Evolutionary conservation across 2,113 vertebrate species (phyloP), one percentile per base, ranked within the genome.

Genomic region (Prolemur simus): DNA sequence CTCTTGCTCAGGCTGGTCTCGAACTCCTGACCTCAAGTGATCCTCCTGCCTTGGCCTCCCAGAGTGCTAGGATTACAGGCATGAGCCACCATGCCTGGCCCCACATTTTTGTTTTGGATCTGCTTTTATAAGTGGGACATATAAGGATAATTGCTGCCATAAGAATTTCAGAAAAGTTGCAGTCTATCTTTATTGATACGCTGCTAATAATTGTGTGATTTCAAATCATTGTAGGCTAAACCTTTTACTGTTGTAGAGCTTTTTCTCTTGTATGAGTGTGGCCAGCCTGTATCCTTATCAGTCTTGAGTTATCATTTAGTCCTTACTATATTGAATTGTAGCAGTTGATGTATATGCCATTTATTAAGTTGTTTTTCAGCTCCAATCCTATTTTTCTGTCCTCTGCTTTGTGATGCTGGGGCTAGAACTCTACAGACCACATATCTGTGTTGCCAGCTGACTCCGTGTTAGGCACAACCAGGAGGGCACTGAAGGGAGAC

Each of bases 151-250:
- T 83, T 83, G 45, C 71, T 94, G 4, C 45, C 34, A 5, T 77
- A 54, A 23, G 93, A 83, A 81, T 96, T 95, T 52, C 77, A 73
- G 21, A 76, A 95, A 74, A 89, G 8, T 20, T 87, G 17, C 17
- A 83, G 34, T 83, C 27, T 93, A 14, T 47, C 27, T 93, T 95
- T 60, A 80, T 12, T 74, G 66, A 64, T 83, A 42, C 4, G 54
- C 63, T 93, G 20, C 32, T 74, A 74, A 68, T 84, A 68, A 88
- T 69, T 78, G 25, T 90, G 3, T 93, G 20, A 80, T 90, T 92
- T 81, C 76, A 94, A 25, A 49, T 88, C 52, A 81, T 52, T 45
- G 8, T 82, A 69, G 27, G 14, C 56, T 94, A 73, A 94, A 71
- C 42, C 27, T 73, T 77, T 49, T 68, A 83, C 20, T 25, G 1